phyloP scores from a whole-genome alignment of 2,888 invertebrate species.

The Hydrotaea diabolus region DNA sequence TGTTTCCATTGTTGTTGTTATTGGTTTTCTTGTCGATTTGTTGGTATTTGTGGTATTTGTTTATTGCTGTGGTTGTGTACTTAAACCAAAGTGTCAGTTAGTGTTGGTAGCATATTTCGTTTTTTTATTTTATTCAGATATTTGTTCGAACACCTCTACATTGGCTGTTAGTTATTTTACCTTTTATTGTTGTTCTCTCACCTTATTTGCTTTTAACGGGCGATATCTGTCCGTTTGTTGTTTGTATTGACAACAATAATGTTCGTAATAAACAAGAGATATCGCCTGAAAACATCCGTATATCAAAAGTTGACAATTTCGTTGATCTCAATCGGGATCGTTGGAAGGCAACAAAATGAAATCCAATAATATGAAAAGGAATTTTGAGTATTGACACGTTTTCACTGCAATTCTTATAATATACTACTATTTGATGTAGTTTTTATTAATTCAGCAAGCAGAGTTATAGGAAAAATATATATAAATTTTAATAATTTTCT shows the following conservation, averaged over 20 bases:
- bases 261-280: slow-evolving; percentile 45
- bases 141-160: slow-evolving; percentile 33
- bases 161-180: not conserved
- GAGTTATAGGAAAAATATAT: not conserved
- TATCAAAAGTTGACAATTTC: slow-evolving; percentile 8
- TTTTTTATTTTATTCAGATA: slow-evolving; percentile 14
- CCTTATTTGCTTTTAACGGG: slow-evolving; percentile 18
- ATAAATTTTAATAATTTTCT: not conserved
- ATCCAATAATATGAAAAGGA: too few relatives aligned
- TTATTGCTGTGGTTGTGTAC: slow-evolving; percentile 40
- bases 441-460: not conserved
- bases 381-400: too few relatives aligned
- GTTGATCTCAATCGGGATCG: slow-evolving; percentile 13
- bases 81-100: slow-evolving; percentile 47
- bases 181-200: slow-evolving; percentile 22
- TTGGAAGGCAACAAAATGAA: not conserved
- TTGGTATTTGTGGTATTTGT: slow-evolving; percentile 19
- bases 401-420: not conserved
- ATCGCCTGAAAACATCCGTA: slow-evolving; percentile 21
- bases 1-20: slow-evolving; percentile 22
- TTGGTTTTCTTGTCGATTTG: not conserved
- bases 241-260: slow-evolving; percentile 49
- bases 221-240: slow-evolving; percentile 31
- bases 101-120: slow-evolving; percentile 52
- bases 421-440: too few relatives aligned